Base-by-base conservation (phyloP, 2,797 vertebrate species). In the Loris lydekkerianus region DNA sequence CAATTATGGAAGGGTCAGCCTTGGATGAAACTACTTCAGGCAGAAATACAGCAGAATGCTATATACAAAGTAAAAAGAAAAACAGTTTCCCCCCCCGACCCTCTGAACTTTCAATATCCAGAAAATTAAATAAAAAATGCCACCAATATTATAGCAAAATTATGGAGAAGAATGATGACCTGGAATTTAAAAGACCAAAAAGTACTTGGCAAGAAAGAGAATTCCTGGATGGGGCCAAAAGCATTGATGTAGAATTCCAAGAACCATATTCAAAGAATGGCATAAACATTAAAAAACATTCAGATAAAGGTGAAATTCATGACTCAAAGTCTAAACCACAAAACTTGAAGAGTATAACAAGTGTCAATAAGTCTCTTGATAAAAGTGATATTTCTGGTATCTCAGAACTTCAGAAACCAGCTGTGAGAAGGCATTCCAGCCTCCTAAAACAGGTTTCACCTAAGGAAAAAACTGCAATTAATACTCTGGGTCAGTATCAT, bases 401-500 rank as follows among this genome's bases (percentile, higher is more conserved):
- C 7, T 43, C 89, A 10, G 31, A 94, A 86, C 37, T 58, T 65
- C 58, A 94, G 85, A 73, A 89, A 13, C 31, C 65, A 88, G 10
- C 20, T 82, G 5, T 69, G 61, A 95, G 21, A 91, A 94, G 17
- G 27, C 69, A 5, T 53, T 61, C 86, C 31, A 88, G 46, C 18
- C 9, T 49, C 37, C 73, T 87, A 49, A 90, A 92, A 56, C 82
- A 92, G 29, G 17, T 92, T 97, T 84, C 53, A 58, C 77, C 46
- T 67, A 91, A 73, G 78, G 89, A 94, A 88, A 91, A 86, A 29
- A 4, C 63, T 73, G 5, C 63, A 93, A 0, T 75, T 60, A 93
- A 56, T 73, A 14, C 29, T 76, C n/a, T 95, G 56, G 95, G 93
- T 97, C 17, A 96, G 96, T 96, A 93, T 67, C 80, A 34, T 58